Evolutionary conservation across 1,140 invertebrate species (phyloP), one percentile per base, ranked within the genome.

Genomic region (Parasteatoda tepidariorum): DNA sequence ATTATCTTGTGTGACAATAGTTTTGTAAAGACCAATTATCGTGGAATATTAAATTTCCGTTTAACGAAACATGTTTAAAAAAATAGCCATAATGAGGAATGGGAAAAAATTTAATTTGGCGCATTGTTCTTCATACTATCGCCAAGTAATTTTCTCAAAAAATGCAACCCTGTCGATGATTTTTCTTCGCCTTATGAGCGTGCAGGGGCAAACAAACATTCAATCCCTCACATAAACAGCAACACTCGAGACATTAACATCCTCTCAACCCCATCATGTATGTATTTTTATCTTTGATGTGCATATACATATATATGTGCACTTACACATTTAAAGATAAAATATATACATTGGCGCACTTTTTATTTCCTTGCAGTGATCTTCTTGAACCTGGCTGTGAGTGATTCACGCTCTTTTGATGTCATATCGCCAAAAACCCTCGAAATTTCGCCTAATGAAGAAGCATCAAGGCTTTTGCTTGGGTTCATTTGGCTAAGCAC

Each of bases 391-490:
- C 33, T 78, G 74, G 33, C 70, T 57, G 70, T 24, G 76, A 67
- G 54, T 55, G 59, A 79, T 79, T 61, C 31, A 22, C 57, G 15
- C 7, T n/a, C n/a, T 38, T 79, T 74, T 74, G 28, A 54, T 54
- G 71, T 48, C 71, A 74, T 74, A 48, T 57, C 31, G 3, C 38
- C 38, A 18, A 48, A 74, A 66, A 79, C 41, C 76, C 26, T 67
- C 62, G 76, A 79, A 79, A 79, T 79, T 79, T 79, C 76, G 62
- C 54, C 62, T 79, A 79, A 79, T 79, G 76, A 79, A 61, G 31
- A 62, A 6, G 38, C 64, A 79, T 79, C 76, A 79, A 62, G n/a
- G 62, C 41, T 68, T 78, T 24, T 54, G 41, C 62, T 15, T 34
- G 26, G 76, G 62, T 79, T 79, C 76, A 79, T 79, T 79, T 79